Conservation (phyloP, 2,797 vertebrate genomes). For the Lagorchestes hirsutus region DNA sequence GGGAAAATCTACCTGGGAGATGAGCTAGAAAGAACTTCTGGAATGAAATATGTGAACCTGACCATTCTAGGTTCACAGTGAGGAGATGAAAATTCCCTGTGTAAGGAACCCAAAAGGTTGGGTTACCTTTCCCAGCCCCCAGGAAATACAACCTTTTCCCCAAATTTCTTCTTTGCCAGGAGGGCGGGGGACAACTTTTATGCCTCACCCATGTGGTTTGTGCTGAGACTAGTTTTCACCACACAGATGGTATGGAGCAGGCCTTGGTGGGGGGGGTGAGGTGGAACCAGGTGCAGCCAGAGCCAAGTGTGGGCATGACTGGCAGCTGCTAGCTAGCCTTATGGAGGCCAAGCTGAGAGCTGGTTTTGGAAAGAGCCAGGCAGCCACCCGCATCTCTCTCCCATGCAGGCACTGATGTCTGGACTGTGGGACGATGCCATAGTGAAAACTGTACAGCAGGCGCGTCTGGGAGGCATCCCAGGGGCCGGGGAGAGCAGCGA, state of each 20-base stretch:
- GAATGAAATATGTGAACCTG: not conserved
- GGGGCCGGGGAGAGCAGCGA: conserved; percentile 89
- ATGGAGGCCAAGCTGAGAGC: too few species aligned
- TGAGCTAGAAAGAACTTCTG: not conserved
- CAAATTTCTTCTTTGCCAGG: not conserved
- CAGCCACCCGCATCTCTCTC: not conserved
- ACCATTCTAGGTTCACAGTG: not conserved
- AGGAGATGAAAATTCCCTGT: not conserved
- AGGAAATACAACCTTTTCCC: not conserved
- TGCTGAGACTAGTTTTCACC: not conserved
- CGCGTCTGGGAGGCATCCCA: conserved; percentile 76
- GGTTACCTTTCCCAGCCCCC: not conserved
- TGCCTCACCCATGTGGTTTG: not conserved
- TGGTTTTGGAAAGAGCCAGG: not conserved
- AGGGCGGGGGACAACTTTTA: not conserved
- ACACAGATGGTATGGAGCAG: not conserved
- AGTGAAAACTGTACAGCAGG: not conserved
- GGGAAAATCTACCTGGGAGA: not conserved
- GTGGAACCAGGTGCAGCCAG: conserved; percentile 76
- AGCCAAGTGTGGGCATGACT: conserved; percentile 53
- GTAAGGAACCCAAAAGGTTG: not conserved
- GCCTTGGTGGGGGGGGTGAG: conserved; percentile 71
- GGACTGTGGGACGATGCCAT: not conserved
- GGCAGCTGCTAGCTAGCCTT: conserved; percentile 40
- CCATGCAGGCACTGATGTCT: not conserved